Evolutionary conservation across 2,888 invertebrate species (phyloP).

Genomic region (Callinectes sapidus): DNA sequence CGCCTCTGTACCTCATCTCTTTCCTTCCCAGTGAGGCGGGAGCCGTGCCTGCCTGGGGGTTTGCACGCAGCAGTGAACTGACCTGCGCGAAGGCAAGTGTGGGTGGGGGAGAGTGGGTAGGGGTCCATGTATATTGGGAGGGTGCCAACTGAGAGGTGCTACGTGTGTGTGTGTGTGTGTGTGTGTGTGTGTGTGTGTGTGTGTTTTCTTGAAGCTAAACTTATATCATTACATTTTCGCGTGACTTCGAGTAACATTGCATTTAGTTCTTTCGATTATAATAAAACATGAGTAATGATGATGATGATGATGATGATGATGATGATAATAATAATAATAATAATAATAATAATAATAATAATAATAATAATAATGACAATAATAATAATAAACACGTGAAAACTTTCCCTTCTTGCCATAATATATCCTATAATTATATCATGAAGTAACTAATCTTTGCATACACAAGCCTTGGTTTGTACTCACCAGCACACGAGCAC

Average conservation of each 20-base stretch:
- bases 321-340: too few species aligned
- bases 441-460: too few species aligned
- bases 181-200: constrained; percentile 1
- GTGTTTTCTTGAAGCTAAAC: neutral
- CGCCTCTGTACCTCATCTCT: neutral
- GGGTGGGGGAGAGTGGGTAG: neutral
- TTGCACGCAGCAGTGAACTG: too few species aligned
- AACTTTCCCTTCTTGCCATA: too few species aligned
- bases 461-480: neutral
- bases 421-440: too few species aligned
- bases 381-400: too few species aligned
- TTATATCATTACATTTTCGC: neutral
- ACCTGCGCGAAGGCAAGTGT: neutral
- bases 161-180: neutral
- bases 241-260: neutral
- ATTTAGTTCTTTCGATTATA: neutral
- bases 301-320: too few species aligned
- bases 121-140: neutral
- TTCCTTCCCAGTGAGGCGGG: neutral
- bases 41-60: neutral
- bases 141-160: neutral
- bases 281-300: neutral
- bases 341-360: too few species aligned
- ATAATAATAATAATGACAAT: too few species aligned
- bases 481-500: neutral